phyloP scores from a whole-genome alignment of 2,113 vertebrate genomes.

The Scortum barcoo region DNA sequence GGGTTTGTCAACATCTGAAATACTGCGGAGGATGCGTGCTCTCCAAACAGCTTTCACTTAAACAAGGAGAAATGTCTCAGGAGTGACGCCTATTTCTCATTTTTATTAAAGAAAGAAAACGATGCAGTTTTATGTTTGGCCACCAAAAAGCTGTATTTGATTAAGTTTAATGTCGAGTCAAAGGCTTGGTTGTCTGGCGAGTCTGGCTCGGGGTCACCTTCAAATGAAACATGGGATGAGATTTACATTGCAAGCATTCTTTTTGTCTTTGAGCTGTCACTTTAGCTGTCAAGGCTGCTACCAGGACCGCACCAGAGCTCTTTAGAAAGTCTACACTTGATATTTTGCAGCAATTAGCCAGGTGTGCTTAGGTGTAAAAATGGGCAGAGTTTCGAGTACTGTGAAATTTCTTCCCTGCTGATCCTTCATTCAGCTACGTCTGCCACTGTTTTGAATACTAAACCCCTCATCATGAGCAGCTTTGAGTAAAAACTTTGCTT shows the following conservation, averaged over 20 bases:
- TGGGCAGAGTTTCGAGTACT: conserved; percentile 28
- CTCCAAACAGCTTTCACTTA: conserved; percentile 57
- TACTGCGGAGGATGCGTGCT: conserved; percentile 38
- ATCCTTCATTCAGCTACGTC: conserved; percentile 34
- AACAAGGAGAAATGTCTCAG: conserved; percentile 56
- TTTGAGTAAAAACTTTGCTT: conserved; percentile 46
- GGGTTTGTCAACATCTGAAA: conserved; percentile 71
- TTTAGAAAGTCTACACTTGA: conserved; percentile 34
- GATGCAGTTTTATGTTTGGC: conserved; percentile 40
- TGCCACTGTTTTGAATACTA: conserved; percentile 40
- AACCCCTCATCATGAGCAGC: conserved; percentile 48
- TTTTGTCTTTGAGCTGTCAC: conserved; percentile 31
- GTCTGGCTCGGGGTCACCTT: conserved; percentile 48
- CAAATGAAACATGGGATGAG: conserved; percentile 29
- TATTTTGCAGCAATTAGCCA: conserved; percentile 60
- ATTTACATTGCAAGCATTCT: conserved; percentile 31
- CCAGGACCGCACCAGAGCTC: conserved; percentile 20
- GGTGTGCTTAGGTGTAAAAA: conserved; percentile 57
- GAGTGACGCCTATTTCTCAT: conserved; percentile 36
- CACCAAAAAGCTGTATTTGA: conserved; percentile 41
- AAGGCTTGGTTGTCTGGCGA: conserved; percentile 25
- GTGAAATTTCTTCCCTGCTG: conserved; percentile 25
- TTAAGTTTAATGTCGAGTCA: conserved; percentile 50
- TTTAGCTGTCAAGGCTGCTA: conserved; percentile 31
- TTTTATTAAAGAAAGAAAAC: conserved; percentile 27